Evolutionary conservation across 1,140 invertebrate genomes (phyloP).

Genomic region (Aphelenchoides avenae): DNA sequence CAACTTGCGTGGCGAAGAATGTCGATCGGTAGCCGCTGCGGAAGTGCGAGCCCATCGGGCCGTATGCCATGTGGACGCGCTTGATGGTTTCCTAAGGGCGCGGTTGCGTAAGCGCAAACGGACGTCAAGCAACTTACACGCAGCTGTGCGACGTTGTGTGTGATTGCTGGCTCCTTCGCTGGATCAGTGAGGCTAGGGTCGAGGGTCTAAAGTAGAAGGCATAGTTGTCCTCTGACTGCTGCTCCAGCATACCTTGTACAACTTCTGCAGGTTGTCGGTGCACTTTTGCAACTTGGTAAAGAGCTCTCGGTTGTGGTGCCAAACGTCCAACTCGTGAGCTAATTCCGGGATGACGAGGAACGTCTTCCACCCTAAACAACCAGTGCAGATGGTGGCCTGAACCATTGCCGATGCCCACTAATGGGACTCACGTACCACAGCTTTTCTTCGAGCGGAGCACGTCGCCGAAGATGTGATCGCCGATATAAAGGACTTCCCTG

Average conservation of each 20-base stretch:
- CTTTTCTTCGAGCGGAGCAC: too few relatives aligned
- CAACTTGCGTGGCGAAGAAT: conserved; percentile 91
- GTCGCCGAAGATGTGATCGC: conserved; percentile 60
- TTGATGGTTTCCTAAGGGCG: too few relatives aligned
- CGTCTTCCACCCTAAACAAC: conserved; percentile 95
- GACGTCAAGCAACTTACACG: too few relatives aligned
- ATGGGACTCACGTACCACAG: too few relatives aligned
- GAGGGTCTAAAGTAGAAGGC: too few relatives aligned
- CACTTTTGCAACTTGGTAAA: conserved; percentile 84
- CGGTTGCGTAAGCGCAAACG: too few relatives aligned
- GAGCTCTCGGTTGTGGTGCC: conserved; percentile 90
- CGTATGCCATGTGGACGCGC: too few relatives aligned
- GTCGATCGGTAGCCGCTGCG: conserved; percentile 85
- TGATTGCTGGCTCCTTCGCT: conserved; percentile 96
- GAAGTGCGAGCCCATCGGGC: conserved; percentile 93
- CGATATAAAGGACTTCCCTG: conserved; percentile 93
- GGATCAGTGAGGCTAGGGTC: conserved; percentile 90
- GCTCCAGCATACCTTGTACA: neutral
- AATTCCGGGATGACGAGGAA: conserved; percentile 96
- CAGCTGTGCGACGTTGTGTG: too few relatives aligned
- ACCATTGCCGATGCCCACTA: too few relatives aligned
- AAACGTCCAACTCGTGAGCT: conserved; percentile 90
- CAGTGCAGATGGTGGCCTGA: too few relatives aligned
- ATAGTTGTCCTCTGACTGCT: too few relatives aligned
- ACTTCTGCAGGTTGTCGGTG: conserved; percentile 58